Evolutionary conservation across 2,797 vertebrate species (phyloP).

Genomic region (Enteromius afrohamiltoni): DNA sequence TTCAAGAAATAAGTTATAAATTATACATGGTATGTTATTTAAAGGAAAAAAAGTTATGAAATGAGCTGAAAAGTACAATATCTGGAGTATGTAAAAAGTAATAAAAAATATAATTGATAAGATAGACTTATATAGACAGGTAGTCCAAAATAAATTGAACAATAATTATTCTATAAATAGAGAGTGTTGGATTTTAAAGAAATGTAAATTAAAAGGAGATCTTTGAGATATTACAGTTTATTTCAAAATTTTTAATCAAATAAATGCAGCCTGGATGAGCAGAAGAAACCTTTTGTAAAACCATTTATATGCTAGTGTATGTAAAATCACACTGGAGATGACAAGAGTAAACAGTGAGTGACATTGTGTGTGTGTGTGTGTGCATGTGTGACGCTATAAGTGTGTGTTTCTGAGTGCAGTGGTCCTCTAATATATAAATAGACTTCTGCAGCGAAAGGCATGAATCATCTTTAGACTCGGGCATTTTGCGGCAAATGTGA

Average conservation of each 20-base stretch:
- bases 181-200: too few relatives aligned
- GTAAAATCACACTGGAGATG: not conserved
- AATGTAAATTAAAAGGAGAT: not conserved
- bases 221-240: not conserved
- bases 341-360: not conserved
- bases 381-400: not conserved
- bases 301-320: not conserved
- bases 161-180: too few relatives aligned
- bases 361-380: slow-evolving; percentile 47
- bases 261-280: slow-evolving; percentile 2
- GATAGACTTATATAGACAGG: too few relatives aligned
- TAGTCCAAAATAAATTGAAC: too few relatives aligned
- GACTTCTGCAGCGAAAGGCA: slow-evolving; percentile 34
- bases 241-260: not conserved
- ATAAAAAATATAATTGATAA: too few relatives aligned
- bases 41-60: too few relatives aligned
- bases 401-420: slow-evolving; percentile 14
- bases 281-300: not conserved
- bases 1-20: too few relatives aligned
- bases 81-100: too few relatives aligned
- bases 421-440: slow-evolving; percentile 47
- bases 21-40: too few relatives aligned
- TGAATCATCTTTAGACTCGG: slow-evolving; percentile 36
- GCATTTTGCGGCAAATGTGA: not conserved
- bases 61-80: too few relatives aligned